Evolutionary conservation across 1,140 invertebrate genomes (phyloP).

Genomic region (Heterodera carotae): DNA sequence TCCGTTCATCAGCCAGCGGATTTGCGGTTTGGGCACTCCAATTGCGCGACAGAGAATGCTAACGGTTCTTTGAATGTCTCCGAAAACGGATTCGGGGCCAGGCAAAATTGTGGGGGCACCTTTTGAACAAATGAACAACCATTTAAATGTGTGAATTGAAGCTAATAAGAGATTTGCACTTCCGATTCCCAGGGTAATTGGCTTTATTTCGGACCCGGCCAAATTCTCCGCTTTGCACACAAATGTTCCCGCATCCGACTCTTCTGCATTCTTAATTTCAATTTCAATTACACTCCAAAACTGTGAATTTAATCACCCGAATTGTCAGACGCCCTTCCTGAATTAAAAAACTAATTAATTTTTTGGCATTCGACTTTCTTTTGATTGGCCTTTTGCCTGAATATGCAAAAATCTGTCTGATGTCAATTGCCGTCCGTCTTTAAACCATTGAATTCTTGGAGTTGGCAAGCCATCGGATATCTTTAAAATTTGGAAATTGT

Average conservation of each 20-base stretch:
- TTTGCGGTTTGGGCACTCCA: conserved; percentile 62
- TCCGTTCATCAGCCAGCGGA: conserved; percentile 63
- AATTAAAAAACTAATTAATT: not conserved
- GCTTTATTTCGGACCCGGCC: conserved; percentile 66
- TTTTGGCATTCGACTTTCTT: not conserved
- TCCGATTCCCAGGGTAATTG: conserved; percentile 66
- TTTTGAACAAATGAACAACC: conserved; percentile 41
- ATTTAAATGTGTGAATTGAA: not conserved
- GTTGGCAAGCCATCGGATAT: conserved; percentile 64
- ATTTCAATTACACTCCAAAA: not conserved
- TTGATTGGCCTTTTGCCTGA: conserved; percentile 2
- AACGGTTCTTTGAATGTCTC: conserved; percentile 67
- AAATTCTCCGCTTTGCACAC: conserved; percentile 68
- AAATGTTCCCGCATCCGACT: conserved; percentile 66
- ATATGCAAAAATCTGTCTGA: conserved; percentile 38
- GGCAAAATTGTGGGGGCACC: conserved; percentile 66
- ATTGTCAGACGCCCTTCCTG: conserved; percentile 45
- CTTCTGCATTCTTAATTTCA: conserved; percentile 53
- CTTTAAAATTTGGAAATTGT: conserved; percentile 1
- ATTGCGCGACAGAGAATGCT: conserved; percentile 63
- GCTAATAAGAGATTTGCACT: conserved; percentile 60
- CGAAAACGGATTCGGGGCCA: conserved; percentile 60
- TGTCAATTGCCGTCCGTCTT: conserved; percentile 61
- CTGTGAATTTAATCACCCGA: conserved; percentile 28
- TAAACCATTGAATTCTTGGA: conserved; percentile 68